phyloP scores from a whole-genome alignment of 2,113 vertebrate genomes.

The Chelonoidis abingdonii region DNA sequence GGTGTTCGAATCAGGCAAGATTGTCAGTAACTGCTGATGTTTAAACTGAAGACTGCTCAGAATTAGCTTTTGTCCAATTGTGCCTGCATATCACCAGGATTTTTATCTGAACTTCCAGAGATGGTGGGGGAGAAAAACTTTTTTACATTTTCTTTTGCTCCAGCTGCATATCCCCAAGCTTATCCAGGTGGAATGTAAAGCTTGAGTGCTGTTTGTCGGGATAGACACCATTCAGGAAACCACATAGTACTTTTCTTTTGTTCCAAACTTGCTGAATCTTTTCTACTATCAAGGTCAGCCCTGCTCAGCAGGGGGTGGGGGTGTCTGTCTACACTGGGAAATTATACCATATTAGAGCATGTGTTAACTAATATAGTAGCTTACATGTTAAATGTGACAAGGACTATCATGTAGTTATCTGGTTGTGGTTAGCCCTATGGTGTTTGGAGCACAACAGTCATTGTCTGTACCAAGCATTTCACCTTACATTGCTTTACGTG shows the following conservation, averaged over 20 bases:
- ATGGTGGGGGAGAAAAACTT: not conserved
- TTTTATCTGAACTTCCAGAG: not conserved
- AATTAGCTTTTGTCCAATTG: not conserved
- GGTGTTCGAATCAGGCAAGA: not conserved
- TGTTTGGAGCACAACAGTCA: constrained; percentile 5
- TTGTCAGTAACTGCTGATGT: not conserved
- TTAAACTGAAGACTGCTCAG: not conserved
- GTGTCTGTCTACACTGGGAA: not conserved
- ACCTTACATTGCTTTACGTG: not conserved
- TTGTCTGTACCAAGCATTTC: constrained; percentile 15
- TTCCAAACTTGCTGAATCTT: not conserved
- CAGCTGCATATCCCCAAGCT: not conserved
- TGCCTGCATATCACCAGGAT: not conserved
- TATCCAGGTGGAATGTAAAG: not conserved
- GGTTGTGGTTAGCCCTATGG: constrained; percentile 20
- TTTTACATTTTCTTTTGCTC: not conserved
- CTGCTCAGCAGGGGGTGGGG: not conserved
- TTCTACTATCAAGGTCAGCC: not conserved
- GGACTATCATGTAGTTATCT: constrained; percentile 31
- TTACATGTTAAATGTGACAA: constrained; percentile 44
- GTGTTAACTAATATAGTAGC: constrained; percentile 44
- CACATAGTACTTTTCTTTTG: not conserved
- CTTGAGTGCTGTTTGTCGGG: not conserved
- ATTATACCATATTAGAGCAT: not conserved
- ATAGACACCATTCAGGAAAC: not conserved